Conservation (phyloP, 2,113 vertebrate genomes). For the Myotis yumanensis region DNA sequence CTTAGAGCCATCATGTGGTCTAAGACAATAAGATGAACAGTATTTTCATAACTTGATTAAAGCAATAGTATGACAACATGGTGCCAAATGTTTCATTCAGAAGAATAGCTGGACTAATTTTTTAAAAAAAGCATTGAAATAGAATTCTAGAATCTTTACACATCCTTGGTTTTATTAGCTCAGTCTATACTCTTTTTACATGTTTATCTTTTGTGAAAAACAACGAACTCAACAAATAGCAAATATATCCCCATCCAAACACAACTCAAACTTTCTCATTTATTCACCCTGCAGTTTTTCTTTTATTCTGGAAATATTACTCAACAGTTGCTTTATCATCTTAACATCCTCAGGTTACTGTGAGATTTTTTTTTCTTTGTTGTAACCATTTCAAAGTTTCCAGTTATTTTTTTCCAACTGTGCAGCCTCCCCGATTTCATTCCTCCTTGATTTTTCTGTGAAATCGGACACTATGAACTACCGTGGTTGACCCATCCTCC, state of each 20-base stretch:
- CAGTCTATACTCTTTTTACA: not conserved
- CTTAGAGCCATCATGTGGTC: not conserved
- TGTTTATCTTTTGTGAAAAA: not conserved
- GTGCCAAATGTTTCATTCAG: not conserved
- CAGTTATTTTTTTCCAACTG: not conserved
- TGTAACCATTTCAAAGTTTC: not conserved
- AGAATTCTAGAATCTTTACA: not conserved
- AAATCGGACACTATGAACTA: not conserved
- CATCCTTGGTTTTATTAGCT: not conserved
- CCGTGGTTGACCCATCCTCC: fast-evolving
- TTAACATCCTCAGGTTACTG: not conserved
- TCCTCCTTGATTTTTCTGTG: not conserved
- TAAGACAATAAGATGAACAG: not conserved
- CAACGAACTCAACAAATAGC: not conserved
- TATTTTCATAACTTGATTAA: not conserved
- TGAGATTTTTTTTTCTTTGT: not conserved
- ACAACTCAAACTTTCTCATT: not conserved
- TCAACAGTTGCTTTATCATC: not conserved
- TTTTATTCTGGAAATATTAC: slow-evolving; percentile 22
- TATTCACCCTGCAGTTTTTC: not conserved
- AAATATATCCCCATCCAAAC: not conserved
- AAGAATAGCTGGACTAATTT: not conserved
- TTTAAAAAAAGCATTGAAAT: not conserved
- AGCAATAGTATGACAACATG: not conserved
- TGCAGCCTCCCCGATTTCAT: not conserved